Percentiles rank a stretch among this genome's conserved stretches.
Conservation (phyloP, 2,113 vertebrate species). For the Muscicapa adusta region DNA sequence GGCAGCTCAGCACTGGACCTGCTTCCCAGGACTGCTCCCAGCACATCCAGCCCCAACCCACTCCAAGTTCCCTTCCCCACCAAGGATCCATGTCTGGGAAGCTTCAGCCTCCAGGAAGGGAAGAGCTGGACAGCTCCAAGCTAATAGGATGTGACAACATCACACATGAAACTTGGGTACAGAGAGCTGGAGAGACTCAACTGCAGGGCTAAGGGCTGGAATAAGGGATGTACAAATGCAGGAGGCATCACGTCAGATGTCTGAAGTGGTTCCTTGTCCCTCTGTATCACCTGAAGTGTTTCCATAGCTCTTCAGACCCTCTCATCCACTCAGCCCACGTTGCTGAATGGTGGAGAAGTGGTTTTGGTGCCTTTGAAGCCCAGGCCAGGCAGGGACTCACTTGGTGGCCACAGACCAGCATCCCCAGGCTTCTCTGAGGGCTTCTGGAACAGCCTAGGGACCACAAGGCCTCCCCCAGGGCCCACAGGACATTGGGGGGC, state of each 20-base stretch:
- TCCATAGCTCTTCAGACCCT: background rate
- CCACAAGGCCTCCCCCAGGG: background rate
- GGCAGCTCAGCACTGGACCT: background rate
- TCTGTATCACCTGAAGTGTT: accelerated
- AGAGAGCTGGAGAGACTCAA: background rate
- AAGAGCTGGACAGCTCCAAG: background rate
- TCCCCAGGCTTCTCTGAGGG: background rate
- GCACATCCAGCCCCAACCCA: accelerated
- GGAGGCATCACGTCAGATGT: background rate
- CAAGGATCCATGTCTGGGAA: background rate
- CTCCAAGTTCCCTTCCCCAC: accelerated
- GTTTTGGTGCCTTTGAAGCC: background rate
- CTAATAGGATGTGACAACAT: background rate
- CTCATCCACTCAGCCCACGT: accelerated
- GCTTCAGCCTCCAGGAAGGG: background rate
- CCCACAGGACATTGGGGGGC: accelerated
- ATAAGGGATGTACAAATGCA: background rate
- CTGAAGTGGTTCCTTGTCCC: accelerated
- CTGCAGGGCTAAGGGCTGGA: background rate
- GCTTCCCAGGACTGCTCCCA: background rate
- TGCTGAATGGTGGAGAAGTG: background rate
- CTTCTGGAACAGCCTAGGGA: background rate
- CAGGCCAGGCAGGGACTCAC: background rate
- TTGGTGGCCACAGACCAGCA: background rate
- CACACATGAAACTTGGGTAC: background rate